Evolutionary conservation across 2,888 invertebrate genomes (phyloP).

Genomic region (Selenia dentaria): DNA sequence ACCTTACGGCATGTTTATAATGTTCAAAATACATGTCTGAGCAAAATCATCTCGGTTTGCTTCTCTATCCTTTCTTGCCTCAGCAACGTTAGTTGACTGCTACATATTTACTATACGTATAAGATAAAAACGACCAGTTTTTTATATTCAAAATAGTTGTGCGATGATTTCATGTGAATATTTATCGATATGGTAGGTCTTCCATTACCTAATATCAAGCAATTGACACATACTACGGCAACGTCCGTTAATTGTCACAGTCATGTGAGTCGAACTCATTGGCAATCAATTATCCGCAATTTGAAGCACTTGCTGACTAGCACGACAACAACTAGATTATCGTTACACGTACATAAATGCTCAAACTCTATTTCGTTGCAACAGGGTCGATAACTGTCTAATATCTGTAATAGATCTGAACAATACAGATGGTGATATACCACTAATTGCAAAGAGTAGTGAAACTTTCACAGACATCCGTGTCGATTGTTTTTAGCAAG

Average conservation of each 20-base stretch:
- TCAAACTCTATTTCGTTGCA: slow-evolving; percentile 2
- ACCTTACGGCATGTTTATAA: too few relatives aligned
- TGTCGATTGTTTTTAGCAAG: slow-evolving; percentile 46
- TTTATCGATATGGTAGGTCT: too few relatives aligned
- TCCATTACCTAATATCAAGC: slow-evolving; percentile 1
- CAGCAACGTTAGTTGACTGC: too few relatives aligned
- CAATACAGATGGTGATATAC: slow-evolving; percentile 56
- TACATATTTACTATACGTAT: too few relatives aligned
- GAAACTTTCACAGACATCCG: slow-evolving; percentile 52
- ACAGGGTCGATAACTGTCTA: slow-evolving; percentile 14
- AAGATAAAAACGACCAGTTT: too few relatives aligned
- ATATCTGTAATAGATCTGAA: not conserved
- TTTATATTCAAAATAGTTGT: too few relatives aligned
- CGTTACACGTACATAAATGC: slow-evolving; percentile 1
- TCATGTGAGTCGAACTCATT: slow-evolving; percentile 64
- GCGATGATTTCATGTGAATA: too few relatives aligned
- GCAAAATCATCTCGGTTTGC: too few relatives aligned
- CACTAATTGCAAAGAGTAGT: slow-evolving; percentile 73
- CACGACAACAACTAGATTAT: slow-evolving; percentile 44
- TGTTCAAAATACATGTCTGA: too few relatives aligned
- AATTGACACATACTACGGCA: slow-evolving; percentile 14
- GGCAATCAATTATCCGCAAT: slow-evolving; percentile 76
- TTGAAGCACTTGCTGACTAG: slow-evolving; percentile 66
- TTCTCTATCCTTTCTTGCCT: too few relatives aligned
- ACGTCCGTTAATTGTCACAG: slow-evolving; percentile 53